A percentile compares a stretch with the other conserved stretches of the same genome.
Evolutionary conservation across 2,888 invertebrate species (phyloP).

Genomic region (Oxytorus armatus): DNA sequence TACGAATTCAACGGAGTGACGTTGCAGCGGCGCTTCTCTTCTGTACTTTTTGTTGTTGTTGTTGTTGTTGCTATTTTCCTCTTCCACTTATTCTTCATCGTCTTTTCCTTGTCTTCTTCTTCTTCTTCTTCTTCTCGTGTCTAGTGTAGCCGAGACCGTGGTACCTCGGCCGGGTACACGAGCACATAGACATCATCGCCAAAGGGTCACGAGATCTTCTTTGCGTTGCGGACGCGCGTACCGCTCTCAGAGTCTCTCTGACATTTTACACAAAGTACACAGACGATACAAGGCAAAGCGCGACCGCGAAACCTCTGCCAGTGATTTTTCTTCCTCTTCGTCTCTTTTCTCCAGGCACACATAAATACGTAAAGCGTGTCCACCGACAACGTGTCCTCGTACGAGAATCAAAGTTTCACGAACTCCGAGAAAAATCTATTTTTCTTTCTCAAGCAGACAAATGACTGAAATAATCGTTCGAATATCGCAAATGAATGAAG

Average conservation of each 20-base stretch:
- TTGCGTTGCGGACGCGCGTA: slow-evolving; percentile 21
- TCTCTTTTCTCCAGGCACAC: slow-evolving; percentile 1
- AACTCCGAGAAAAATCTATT: neutral
- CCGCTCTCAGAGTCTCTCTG: slow-evolving; percentile 26
- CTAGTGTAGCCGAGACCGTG: neutral
- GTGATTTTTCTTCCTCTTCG: slow-evolving; percentile 6
- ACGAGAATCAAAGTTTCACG: neutral
- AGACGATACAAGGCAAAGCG: slow-evolving; percentile 11
- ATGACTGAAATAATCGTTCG: slow-evolving; percentile 3
- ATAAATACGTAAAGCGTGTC: neutral
- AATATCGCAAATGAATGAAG: neutral
- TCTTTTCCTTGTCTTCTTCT: slow-evolving; percentile 1
- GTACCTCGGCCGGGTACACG: slow-evolving; percentile 9
- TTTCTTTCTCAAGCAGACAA: neutral
- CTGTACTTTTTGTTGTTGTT: neutral
- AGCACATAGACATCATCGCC: slow-evolving; percentile 10
- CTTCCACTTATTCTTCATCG: slow-evolving; percentile 7
- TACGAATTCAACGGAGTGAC: slow-evolving; percentile 65
- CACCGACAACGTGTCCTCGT: slow-evolving; percentile 12
- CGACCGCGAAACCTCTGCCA: slow-evolving; percentile 15
- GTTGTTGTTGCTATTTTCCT: neutral
- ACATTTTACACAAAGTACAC: slow-evolving; percentile 18
- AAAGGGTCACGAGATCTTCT: slow-evolving; percentile 48
- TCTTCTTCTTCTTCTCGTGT: neutral
- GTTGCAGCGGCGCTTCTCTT: slow-evolving; percentile 37